These are phyloP conservation scores for Atta cephalotes DNA, from an alignment of 1,140 invertebrate genomes.

Conservation along the genomic window DNA sequence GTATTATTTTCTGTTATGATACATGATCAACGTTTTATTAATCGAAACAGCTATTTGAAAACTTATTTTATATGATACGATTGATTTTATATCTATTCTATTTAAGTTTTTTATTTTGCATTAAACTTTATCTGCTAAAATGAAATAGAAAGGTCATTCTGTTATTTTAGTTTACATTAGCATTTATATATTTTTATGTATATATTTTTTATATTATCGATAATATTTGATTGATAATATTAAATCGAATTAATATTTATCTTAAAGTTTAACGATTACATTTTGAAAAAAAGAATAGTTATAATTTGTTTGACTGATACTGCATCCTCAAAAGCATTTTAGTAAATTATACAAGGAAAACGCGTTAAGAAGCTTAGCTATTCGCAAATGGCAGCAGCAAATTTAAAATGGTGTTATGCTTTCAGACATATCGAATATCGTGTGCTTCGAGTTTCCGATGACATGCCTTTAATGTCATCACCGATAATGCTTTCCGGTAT, in stretches of 20 bases:
- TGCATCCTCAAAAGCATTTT: neutral
- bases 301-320: neutral
- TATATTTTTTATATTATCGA: neutral
- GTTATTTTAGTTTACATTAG: conserved; percentile 2
- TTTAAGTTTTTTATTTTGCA: neutral
- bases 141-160: neutral
- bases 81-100: conserved; percentile 26
- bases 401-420: conserved; percentile 27
- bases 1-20: conserved; percentile 19
- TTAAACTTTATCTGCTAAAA: neutral
- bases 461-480: conserved; percentile 11
- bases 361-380: neutral
- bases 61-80: neutral
- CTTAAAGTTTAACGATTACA: neutral
- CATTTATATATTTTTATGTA: neutral
- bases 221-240: neutral
- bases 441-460: neutral
- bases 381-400: conserved; percentile 15
- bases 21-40: conserved; percentile 16
- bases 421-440: conserved; percentile 35
- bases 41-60: neutral
- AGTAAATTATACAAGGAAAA: conserved; percentile 5
- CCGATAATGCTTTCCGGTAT: conserved; percentile 13
- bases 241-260: conserved; percentile 8
- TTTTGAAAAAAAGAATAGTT: neutral